phyloP scores from a whole-genome alignment of 2,888 invertebrate genomes.

The Orgyia antiqua region DNA sequence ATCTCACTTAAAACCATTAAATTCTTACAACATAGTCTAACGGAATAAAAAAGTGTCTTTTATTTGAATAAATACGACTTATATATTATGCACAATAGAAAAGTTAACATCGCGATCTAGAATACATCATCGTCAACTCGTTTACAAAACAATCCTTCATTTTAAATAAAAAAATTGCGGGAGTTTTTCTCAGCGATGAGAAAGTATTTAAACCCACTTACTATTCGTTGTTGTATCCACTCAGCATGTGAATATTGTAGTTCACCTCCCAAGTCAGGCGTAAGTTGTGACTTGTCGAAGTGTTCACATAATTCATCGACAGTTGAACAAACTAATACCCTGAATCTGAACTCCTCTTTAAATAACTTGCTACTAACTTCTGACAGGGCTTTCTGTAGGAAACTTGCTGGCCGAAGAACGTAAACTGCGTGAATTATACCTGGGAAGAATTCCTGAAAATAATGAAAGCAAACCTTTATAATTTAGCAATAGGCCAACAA shows the following conservation, averaged over 20 bases:
- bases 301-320: constrained; percentile 92
- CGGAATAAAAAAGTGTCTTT: no score
- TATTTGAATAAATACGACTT: neutral
- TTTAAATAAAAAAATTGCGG: no score
- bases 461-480: no score
- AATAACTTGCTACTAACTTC: constrained; percentile 95
- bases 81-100: no score
- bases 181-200: no score
- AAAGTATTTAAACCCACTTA: constrained; percentile 61
- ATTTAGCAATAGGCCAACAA: no score
- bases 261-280: constrained; percentile 92
- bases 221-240: constrained; percentile 98
- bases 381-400: constrained; percentile 96
- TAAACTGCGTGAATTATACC: constrained; percentile 96
- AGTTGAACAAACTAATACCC: constrained; percentile 91
- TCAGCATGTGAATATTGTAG: constrained; percentile 94
- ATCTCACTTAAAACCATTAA: no score
- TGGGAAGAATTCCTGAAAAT: constrained; percentile 92
- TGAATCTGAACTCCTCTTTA: constrained; percentile 94
- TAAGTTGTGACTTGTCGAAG: constrained; percentile 90
- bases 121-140: no score
- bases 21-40: no score
- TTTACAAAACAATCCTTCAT: no score
- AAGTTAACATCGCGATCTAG: constrained; percentile 30
- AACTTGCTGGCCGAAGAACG: constrained; percentile 94